Evolutionary conservation across 2,797 vertebrate species (phyloP).

Genomic region (Morelia viridis): DNA sequence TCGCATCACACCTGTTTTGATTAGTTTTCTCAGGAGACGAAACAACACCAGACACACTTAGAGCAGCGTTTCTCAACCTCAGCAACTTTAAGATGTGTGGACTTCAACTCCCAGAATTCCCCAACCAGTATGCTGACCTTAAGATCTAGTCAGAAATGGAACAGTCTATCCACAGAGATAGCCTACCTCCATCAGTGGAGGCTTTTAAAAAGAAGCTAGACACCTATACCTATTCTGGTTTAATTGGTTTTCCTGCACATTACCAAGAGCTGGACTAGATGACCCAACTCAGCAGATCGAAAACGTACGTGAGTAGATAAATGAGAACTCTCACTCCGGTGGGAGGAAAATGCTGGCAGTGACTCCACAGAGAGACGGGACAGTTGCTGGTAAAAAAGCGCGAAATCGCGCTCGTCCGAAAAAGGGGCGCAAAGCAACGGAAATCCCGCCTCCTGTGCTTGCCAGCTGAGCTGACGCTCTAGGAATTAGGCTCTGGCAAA

Average conservation of each 20-base stretch:
- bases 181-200: background rate
- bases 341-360: too few relatives aligned
- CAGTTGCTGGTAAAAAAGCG: too few relatives aligned
- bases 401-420: too few relatives aligned
- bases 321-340: too few relatives aligned
- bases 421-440: too few relatives aligned
- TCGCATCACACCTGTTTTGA: background rate
- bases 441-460: too few relatives aligned
- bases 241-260: background rate
- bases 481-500: too few relatives aligned
- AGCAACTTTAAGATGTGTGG: background rate
- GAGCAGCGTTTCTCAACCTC: background rate
- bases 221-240: background rate
- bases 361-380: too few relatives aligned
- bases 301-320: too few relatives aligned
- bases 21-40: background rate
- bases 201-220: background rate
- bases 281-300: too few relatives aligned
- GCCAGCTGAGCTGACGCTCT: too few relatives aligned
- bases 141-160: background rate
- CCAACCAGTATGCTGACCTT: background rate
- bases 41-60: background rate
- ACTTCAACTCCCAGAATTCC: background rate
- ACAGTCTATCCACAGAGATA: background rate
- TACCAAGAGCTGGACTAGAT: background rate